Evolutionary conservation across 2,113 vertebrate species (phyloP).

Genomic region (Gnathonemus echidnorhynchus): DNA sequence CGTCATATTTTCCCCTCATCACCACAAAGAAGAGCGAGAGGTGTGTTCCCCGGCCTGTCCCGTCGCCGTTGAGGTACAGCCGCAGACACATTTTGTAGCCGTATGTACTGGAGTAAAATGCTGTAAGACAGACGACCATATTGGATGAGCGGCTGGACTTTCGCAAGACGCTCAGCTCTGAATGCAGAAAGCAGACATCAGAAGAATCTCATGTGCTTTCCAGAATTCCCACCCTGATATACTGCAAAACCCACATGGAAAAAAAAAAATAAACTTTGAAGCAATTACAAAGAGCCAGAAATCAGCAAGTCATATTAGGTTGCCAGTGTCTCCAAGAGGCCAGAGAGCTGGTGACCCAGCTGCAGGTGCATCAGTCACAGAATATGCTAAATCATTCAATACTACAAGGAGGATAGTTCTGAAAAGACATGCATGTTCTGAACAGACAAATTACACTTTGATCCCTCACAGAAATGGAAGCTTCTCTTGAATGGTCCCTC

Average conservation of each 20-base stretch:
- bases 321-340: no score
- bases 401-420: background rate
- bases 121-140: conserved; percentile 39
- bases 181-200: background rate
- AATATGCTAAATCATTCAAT: background rate
- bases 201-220: background rate
- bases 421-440: background rate
- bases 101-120: conserved; percentile 88
- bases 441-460: background rate
- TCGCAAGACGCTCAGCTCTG: background rate
- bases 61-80: conserved; percentile 81
- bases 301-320: background rate
- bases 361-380: background rate
- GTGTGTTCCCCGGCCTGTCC: conserved; percentile 80
- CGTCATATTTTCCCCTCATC: conserved; percentile 79
- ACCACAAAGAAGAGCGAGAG: conserved; percentile 90
- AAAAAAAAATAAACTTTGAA: background rate
- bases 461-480: background rate
- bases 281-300: background rate
- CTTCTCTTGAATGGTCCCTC: background rate
- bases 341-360: background rate
- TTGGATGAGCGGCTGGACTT: background rate
- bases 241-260: background rate
- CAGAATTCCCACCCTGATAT: background rate
- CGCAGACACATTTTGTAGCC: conserved; percentile 95